phyloP scores from a whole-genome alignment of 2,888 invertebrate species.

The Mesorhabditis belari region DNA sequence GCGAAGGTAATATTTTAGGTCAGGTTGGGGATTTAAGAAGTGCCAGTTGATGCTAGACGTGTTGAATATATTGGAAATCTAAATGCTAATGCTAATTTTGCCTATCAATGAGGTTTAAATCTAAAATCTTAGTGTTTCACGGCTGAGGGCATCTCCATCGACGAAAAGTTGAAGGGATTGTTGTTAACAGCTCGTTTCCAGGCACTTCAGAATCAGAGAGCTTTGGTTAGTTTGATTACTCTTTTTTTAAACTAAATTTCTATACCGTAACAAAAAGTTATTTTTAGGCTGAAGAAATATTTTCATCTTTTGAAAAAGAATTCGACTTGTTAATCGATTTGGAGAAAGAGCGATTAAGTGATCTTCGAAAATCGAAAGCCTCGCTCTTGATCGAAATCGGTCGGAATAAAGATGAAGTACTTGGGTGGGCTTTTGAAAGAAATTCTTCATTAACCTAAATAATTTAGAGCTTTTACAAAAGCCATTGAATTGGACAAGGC shows the following conservation, averaged over 20 bases:
- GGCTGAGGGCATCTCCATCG: conserved; percentile 1
- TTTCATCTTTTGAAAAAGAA: not conserved
- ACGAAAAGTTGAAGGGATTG: conserved; percentile 2
- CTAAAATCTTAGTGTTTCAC: not conserved
- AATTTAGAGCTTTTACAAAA: conserved; percentile 4
- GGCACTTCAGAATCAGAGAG: conserved; percentile 4
- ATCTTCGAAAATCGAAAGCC: no score
- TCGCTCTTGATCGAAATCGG: conserved; percentile 6
- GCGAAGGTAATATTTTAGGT: no score
- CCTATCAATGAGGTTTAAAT: not conserved
- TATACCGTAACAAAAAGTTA: no score
- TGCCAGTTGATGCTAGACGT: no score
- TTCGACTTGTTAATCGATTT: conserved; percentile 2
- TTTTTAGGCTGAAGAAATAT: not conserved
- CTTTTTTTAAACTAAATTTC: not conserved
- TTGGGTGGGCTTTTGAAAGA: not conserved
- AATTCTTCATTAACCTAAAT: not conserved
- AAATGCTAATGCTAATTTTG: not conserved
- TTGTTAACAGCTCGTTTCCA: conserved; percentile 9
- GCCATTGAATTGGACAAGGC: conserved; percentile 7
- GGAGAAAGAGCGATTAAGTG: no score
- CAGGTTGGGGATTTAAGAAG: no score
- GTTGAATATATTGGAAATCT: no score
- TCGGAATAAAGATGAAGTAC: conserved; percentile 3
- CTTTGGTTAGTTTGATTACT: not conserved